A percentile compares a stretch with the other conserved stretches of the same genome.
phyloP scores from a whole-genome alignment of 2,888 invertebrate genomes.

The Morpho deidamia region DNA sequence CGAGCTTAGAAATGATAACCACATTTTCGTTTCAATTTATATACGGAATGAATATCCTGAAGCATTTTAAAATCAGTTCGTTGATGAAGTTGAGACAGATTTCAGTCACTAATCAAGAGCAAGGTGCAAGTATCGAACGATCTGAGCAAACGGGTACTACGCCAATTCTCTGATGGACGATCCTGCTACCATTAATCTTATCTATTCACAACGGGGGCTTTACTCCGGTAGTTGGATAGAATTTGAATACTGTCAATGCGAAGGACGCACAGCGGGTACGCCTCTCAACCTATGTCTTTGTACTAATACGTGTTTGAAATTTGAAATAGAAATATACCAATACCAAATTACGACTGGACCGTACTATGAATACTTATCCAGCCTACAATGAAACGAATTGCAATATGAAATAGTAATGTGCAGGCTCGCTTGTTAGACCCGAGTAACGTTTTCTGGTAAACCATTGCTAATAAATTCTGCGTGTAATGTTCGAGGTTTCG shows the following conservation, averaged over 20 bases:
- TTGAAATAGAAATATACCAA: conserved; percentile 30
- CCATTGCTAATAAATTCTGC: conserved; percentile 29
- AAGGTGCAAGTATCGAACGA: conserved; percentile 36
- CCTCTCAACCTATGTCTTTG: conserved; percentile 26
- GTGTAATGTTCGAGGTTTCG: conserved; percentile 27
- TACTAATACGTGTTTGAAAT: conserved; percentile 35
- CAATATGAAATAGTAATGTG: conserved; percentile 31
- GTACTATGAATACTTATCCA: conserved; percentile 21
- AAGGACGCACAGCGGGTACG: conserved; percentile 29
- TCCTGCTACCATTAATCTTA: conserved; percentile 56
- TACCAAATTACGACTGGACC: conserved; percentile 24
- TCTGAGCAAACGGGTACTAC: conserved; percentile 28
- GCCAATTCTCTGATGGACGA: conserved; percentile 41
- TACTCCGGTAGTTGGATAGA: conserved; percentile 44
- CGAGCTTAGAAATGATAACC: conserved; percentile 34
- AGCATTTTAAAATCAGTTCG: conserved; percentile 12
- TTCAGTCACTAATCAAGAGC: conserved; percentile 35
- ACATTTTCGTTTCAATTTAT: conserved; percentile 26
- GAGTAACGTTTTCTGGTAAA: conserved; percentile 28
- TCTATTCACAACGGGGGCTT: conserved; percentile 55
- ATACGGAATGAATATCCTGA: conserved; percentile 22
- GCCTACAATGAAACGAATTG: conserved; percentile 29
- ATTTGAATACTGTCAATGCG: conserved; percentile 52
- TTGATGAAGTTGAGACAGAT: conserved; percentile 1
- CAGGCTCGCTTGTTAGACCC: conserved; percentile 21